Percentiles rank a stretch among this genome's conserved stretches.
These are phyloP conservation scores for Linepithema humile DNA, from an alignment of 1,140 invertebrate genomes.

Conservation along the genomic window DNA sequence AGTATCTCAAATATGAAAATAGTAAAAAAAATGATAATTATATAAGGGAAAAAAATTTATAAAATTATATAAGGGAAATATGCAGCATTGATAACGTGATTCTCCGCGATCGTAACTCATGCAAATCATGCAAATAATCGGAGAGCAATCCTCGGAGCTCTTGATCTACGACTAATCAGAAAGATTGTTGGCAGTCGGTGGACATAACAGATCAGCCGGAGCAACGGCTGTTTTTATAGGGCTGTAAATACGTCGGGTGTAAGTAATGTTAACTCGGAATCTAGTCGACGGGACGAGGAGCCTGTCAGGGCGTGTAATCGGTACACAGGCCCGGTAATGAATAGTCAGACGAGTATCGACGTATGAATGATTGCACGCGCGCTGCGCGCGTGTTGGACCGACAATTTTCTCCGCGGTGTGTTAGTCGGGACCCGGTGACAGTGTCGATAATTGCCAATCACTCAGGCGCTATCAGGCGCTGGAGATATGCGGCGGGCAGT, in stretches of 20 bases:
- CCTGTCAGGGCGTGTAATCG: conserved; percentile 47
- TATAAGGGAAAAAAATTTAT: no score
- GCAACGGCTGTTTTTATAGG: conserved; percentile 46
- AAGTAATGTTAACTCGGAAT: conserved; percentile 61
- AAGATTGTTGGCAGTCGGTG: conserved; percentile 35
- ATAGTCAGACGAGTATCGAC: conserved; percentile 53
- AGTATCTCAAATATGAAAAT: no score
- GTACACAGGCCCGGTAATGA: conserved; percentile 52
- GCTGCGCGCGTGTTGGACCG: conserved; percentile 8
- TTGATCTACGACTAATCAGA: conserved; percentile 49
- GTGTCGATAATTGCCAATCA: conserved; percentile 71
- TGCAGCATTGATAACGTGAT: neutral
- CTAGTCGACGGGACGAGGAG: neutral
- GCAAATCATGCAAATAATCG: neutral
- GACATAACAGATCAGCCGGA: conserved; percentile 43
- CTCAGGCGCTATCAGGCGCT: conserved; percentile 56
- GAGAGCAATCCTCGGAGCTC: neutral
- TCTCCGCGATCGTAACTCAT: neutral
- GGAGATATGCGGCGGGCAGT: conserved; percentile 54
- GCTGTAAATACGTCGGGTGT: conserved; percentile 47
- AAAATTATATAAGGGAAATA: no score
- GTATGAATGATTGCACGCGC: conserved; percentile 49
- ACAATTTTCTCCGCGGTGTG: conserved; percentile 55
- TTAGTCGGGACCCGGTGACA: conserved; percentile 54
- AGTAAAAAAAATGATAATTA: no score